phyloP scores from a whole-genome alignment of 1,140 invertebrate genomes.

The Lethocerus indicus region DNA sequence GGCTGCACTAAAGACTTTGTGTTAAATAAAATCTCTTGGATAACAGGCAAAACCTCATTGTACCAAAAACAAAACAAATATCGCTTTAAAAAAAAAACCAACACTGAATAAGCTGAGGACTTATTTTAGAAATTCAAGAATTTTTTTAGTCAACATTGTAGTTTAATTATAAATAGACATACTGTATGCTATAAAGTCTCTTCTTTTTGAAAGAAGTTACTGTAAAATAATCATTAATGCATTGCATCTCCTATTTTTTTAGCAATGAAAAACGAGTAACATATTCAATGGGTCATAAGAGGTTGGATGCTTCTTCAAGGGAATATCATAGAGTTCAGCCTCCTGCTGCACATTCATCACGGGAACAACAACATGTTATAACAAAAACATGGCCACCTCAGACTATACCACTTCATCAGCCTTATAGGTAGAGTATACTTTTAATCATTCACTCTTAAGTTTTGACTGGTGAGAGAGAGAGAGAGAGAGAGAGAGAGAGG shows the following conservation, averaged over 20 bases:
- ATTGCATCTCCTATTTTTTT: conserved; percentile 3
- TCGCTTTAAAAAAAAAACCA: too few relatives aligned
- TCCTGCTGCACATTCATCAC: conserved; percentile 38
- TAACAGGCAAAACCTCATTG: too few relatives aligned
- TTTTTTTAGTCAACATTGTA: too few relatives aligned
- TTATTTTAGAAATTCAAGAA: too few relatives aligned
- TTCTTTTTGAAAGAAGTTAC: background rate
- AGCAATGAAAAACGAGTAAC: conserved; percentile 36
- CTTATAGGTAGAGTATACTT: conserved; percentile 37
- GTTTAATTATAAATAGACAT: too few relatives aligned
- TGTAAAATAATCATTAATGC: background rate
- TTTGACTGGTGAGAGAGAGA: too few relatives aligned
- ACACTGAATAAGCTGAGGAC: too few relatives aligned
- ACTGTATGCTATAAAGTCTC: background rate
- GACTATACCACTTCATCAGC: conserved; percentile 34
- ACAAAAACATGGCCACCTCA: conserved; percentile 31
- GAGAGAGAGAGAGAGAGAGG: too few relatives aligned
- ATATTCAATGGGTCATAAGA: conserved; percentile 27
- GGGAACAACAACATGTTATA: conserved; percentile 29
- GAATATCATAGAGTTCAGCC: conserved; percentile 30
- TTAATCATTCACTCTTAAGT: background rate
- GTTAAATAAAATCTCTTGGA: too few relatives aligned
- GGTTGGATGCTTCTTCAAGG: conserved; percentile 8
- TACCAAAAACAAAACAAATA: too few relatives aligned
- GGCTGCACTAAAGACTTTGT: too few relatives aligned